Percentiles rank a stretch among this genome's conserved stretches.
These are phyloP conservation scores for Sepioteuthis lessoniana DNA, from an alignment of 2,888 invertebrate genomes.

Conservation along the genomic window DNA sequence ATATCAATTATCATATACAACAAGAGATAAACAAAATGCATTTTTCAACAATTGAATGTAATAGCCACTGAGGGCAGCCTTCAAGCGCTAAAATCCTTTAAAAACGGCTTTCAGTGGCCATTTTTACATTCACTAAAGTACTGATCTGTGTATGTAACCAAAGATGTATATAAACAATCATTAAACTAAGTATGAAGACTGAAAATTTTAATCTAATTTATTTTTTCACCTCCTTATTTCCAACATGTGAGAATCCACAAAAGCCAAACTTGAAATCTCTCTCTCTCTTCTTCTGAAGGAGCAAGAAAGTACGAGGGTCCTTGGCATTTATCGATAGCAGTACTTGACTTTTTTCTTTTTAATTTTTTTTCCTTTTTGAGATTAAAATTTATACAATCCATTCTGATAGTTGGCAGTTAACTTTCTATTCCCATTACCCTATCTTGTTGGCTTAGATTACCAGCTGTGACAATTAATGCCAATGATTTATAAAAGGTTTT, in stretches of 20 bases:
- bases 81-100: too few species aligned
- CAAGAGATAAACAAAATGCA: too few species aligned
- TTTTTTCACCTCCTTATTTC: not conserved
- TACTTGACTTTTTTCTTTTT: not conserved
- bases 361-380: not conserved
- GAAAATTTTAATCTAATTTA: not conserved
- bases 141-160: too few species aligned
- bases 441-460: not conserved
- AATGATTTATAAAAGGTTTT: not conserved
- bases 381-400: not conserved
- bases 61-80: too few species aligned
- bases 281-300: not conserved
- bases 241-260: not conserved
- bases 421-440: not conserved
- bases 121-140: too few species aligned
- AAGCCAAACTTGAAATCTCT: not conserved
- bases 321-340: not conserved
- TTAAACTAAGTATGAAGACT: not conserved
- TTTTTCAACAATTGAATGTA: too few species aligned
- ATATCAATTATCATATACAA: too few species aligned
- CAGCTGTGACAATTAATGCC: not conserved
- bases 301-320: too few species aligned
- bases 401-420: not conserved
- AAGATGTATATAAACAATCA: too few species aligned
- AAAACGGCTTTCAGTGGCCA: too few species aligned